Evolutionary conservation across 2,797 vertebrate species (phyloP).

Genomic region (Distichodus sexfasciatus): DNA sequence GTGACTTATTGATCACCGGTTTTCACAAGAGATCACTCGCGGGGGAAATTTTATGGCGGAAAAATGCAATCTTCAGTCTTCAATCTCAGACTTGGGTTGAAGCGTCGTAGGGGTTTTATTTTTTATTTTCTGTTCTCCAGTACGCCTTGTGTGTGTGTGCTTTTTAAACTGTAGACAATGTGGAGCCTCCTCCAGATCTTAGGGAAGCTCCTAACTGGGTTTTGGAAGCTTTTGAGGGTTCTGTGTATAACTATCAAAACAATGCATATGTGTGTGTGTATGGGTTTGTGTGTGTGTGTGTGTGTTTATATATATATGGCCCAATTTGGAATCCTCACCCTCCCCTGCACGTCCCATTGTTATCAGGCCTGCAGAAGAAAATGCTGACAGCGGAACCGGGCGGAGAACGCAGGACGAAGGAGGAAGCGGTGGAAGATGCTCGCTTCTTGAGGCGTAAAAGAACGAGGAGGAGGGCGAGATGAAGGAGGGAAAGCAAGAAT

Average conservation of each 20-base stretch:
- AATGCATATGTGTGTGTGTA: not conserved
- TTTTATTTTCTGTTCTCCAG: too few species aligned
- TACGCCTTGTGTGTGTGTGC: too few species aligned
- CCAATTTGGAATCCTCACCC: conserved; percentile 41
- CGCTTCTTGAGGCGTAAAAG: conserved; percentile 10
- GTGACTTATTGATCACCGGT: not conserved
- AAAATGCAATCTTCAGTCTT: too few species aligned
- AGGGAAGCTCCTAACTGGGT: not conserved
- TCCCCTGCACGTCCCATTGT: conserved; percentile 23
- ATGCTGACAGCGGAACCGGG: conserved; percentile 39
- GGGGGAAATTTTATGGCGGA: not conserved
- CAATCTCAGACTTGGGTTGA: too few species aligned
- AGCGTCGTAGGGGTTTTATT: too few species aligned
- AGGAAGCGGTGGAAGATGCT: not conserved
- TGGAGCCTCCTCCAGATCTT: not conserved
- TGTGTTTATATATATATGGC: conserved; percentile 11
- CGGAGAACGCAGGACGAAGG: conserved; percentile 27
- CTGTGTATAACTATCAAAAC: not conserved
- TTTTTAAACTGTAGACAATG: not conserved
- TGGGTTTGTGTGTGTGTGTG: not conserved
- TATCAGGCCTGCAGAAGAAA: conserved; percentile 38
- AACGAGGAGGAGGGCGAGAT: not conserved
- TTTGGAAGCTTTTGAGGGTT: not conserved
- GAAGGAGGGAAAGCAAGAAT: not conserved
- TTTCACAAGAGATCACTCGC: not conserved